These are phyloP conservation scores for Girardia tigrina DNA, from an alignment of 2,888 invertebrate genomes.

Conservation along the genomic window DNA sequence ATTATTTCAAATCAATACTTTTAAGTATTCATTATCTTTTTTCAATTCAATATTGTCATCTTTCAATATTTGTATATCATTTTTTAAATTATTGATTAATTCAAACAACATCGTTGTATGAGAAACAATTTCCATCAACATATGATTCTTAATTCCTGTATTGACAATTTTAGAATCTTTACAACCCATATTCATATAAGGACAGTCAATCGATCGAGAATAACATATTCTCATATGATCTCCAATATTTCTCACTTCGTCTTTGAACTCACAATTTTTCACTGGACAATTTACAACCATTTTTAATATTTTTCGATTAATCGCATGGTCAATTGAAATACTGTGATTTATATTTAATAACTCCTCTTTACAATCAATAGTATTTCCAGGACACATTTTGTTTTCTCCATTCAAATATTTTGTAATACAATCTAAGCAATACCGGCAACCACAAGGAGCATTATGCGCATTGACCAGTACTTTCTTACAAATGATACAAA, in stretches of 20 bases:
- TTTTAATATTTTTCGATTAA: not conserved
- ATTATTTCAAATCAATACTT: too few species aligned
- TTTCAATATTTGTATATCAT: not conserved
- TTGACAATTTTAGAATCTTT: not conserved
- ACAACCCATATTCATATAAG: not conserved
- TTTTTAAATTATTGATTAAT: not conserved
- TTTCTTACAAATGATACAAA: not conserved
- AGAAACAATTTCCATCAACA: not conserved
- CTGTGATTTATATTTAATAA: not conserved
- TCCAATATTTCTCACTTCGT: not conserved
- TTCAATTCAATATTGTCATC: too few species aligned
- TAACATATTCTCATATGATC: not conserved
- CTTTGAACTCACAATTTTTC: constrained; percentile 2
- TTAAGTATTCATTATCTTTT: too few species aligned
- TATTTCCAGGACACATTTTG: not conserved
- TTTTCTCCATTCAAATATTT: not conserved
- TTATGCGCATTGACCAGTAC: not conserved
- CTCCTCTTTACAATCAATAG: not conserved
- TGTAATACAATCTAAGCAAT: not conserved
- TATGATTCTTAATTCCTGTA: not conserved
- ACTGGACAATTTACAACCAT: not conserved
- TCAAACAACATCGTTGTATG: not conserved
- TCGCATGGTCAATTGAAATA: not conserved
- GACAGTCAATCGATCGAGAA: not conserved
- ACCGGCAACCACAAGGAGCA: not conserved